A percentile compares a stretch with the other conserved stretches of the same genome.
phyloP scores from a whole-genome alignment of 2,113 vertebrate species.

The Antechinus flavipes region DNA sequence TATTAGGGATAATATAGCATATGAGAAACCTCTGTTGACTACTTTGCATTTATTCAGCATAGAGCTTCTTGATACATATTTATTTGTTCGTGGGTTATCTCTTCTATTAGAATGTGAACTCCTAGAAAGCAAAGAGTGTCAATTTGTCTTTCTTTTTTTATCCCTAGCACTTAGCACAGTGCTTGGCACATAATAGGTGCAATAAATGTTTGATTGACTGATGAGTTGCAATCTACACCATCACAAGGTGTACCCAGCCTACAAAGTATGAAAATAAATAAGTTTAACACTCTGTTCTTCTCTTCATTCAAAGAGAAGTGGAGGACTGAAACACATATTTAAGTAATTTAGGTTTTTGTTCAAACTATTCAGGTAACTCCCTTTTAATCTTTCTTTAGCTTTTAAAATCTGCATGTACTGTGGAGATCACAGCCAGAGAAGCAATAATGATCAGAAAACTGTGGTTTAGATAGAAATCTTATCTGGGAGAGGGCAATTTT shows the following conservation, averaged over 20 bases:
- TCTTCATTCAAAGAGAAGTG: background rate
- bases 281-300: background rate
- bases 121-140: background rate
- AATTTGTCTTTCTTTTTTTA: background rate
- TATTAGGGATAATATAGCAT: conserved; percentile 50
- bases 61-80: background rate
- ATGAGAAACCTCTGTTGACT: background rate
- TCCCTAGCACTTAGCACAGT: background rate
- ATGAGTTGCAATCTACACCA: background rate
- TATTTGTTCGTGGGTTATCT: background rate
- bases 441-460: background rate
- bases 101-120: background rate
- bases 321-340: background rate
- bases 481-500: background rate
- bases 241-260: background rate
- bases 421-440: background rate
- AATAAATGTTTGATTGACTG: background rate
- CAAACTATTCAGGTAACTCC: background rate
- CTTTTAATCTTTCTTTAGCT: background rate
- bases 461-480: background rate
- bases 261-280: background rate
- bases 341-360: background rate
- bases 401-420: background rate
- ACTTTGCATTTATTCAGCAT: background rate
- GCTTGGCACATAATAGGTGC: background rate